Base-by-base conservation (phyloP, 2,888 invertebrate genomes). In the Erebia palarica region DNA sequence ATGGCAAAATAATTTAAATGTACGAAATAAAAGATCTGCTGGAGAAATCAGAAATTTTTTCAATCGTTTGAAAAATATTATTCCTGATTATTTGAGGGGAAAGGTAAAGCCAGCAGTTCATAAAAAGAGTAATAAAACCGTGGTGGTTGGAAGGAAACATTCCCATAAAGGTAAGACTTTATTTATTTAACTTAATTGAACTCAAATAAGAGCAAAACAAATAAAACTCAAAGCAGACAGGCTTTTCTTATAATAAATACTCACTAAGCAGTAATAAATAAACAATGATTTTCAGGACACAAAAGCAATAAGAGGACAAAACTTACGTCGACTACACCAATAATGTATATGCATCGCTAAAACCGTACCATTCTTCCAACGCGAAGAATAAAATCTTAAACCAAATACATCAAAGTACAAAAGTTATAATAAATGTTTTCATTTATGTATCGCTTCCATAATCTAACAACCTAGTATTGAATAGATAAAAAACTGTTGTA, bases 71-170 rank as follows among this genome's bases (percentile, higher is more conserved):
- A 88, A 86, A 63, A 86, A 84, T 72, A 89, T 90, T 7, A 81
- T 90, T 75, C 90, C 91, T 2, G 81, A 80, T 58, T 90, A 89
- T 75, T 79, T 89, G 14, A 82, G 84, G 78, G 83, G 84, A 4
- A 89, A 90, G 78, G 77, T 87, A 0, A 80, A 81, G 36, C 84
- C 82, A 3, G 83, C 78, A n/a, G 78, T 85, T 5, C 73, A 64
- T 63, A 69, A 76, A 3, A 82, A 77, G 16, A 82, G 21, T 53
- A 78, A 75, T 49, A 75, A 71, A 59, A 73, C 51, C 59, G 55
- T 64, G 14, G 13, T 5, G 1, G 10, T 51, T 49, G 57, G 44
- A 14, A 55, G 18, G 7, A 51, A 51, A n/a, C 51, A n/a, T 18
- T 55, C 18, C 11, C 18, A 18, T 55, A 1, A 7, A 57, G 57